Percentiles rank a stretch among this genome's conserved stretches.
Conservation (phyloP, 2,113 vertebrate species). For the Gadus chalcogrammus region DNA sequence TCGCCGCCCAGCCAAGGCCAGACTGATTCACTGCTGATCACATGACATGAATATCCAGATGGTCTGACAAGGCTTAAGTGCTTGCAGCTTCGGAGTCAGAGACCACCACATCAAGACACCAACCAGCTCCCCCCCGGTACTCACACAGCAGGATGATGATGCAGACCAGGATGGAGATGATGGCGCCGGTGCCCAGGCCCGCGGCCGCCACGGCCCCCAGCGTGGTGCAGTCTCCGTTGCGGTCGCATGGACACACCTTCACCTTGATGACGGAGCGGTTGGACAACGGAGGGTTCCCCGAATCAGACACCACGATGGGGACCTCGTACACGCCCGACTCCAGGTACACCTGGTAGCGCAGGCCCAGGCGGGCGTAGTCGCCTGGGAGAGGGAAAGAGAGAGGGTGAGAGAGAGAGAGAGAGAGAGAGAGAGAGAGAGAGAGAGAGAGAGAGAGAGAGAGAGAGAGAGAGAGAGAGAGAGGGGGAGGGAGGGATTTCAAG, state of each 20-base stretch:
- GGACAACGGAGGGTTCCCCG: slow-evolving; percentile 90
- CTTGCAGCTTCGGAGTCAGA: background rate
- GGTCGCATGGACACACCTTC: slow-evolving; percentile 93
- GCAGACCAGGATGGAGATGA: slow-evolving; percentile 92
- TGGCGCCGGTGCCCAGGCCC: slow-evolving; percentile 90
- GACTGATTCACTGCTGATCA: background rate
- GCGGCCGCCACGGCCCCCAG: slow-evolving; percentile 85
- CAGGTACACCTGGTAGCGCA: slow-evolving; percentile 83
- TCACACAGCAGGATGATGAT: slow-evolving; percentile 91
- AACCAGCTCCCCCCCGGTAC: slow-evolving; percentile 35
- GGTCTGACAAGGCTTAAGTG: background rate
- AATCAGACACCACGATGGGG: slow-evolving; percentile 88
- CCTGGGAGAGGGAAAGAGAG: slow-evolving; percentile 67
- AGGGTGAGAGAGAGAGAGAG: background rate
- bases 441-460: too few species aligned
- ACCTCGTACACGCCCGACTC: slow-evolving; percentile 92
- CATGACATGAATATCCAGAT: background rate
- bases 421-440: too few species aligned
- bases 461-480: too few species aligned
- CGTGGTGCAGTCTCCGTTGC: slow-evolving; percentile 91
- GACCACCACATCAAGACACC: background rate
- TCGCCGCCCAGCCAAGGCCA: background rate
- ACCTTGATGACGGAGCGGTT: slow-evolving; percentile 91
- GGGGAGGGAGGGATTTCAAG: too few species aligned
- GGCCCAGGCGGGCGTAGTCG: slow-evolving; percentile 85